Percentiles rank a stretch among this genome's conserved stretches.
Evolutionary conservation across 2,113 vertebrate genomes (phyloP).

Genomic region (Ibidorhyncha struthersii): DNA sequence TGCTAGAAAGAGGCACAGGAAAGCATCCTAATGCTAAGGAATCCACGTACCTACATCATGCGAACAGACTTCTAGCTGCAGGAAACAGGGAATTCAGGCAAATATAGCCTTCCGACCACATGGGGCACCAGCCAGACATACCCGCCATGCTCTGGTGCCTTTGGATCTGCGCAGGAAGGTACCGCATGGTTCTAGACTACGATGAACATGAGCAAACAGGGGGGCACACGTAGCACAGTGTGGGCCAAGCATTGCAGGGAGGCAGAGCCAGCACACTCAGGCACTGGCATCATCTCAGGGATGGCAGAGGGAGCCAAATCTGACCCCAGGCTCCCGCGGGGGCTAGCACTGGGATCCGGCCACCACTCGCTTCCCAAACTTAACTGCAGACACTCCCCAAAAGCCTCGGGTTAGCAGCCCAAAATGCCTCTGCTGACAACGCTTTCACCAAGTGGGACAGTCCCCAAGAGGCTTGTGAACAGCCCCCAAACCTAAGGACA

Average conservation of each 20-base stretch:
- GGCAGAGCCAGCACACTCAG: neutral
- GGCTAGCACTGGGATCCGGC: neutral
- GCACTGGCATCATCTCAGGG: neutral
- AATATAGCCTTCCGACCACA: fast-evolving
- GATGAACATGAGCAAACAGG: fast-evolving
- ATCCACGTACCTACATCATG: fast-evolving
- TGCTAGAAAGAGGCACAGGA: neutral
- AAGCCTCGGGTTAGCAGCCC: neutral
- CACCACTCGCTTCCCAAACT: fast-evolving
- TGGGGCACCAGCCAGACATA: neutral
- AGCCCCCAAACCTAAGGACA: neutral
- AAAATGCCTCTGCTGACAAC: neutral
- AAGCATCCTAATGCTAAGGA: neutral
- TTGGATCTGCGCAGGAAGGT: neutral
- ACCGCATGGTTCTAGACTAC: fast-evolving
- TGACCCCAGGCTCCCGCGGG: fast-evolving
- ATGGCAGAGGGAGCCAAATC: neutral
- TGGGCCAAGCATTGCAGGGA: neutral
- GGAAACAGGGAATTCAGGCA: neutral
- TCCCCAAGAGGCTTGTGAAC: neutral
- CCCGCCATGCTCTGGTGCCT: neutral
- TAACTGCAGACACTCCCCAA: neutral
- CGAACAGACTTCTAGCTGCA: neutral
- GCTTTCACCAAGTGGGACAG: neutral
- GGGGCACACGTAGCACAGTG: neutral